A percentile compares a stretch with the other conserved stretches of the same genome.
These are phyloP conservation scores for Caenorhabditis uteleia DNA, from an alignment of 2,888 invertebrate species.

Conservation along the genomic window DNA sequence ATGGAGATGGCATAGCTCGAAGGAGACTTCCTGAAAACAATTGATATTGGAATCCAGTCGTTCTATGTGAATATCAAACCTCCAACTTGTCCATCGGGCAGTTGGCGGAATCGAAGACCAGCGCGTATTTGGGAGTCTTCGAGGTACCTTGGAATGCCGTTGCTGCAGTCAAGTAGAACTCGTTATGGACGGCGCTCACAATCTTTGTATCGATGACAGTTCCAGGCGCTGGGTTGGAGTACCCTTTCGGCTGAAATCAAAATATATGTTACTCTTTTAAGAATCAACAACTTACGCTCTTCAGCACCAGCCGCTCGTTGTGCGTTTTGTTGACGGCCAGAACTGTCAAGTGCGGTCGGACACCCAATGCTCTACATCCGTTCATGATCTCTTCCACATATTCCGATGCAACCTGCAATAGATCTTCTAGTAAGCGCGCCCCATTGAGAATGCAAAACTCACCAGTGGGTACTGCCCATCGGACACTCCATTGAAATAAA, in stretches of 20 bases:
- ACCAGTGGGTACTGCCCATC: slow-evolving; percentile 14
- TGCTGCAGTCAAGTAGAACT: slow-evolving; percentile 34
- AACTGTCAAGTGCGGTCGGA: background rate
- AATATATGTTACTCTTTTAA: no score
- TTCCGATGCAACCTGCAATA: no score
- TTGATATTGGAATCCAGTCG: no score
- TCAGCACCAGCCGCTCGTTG: background rate
- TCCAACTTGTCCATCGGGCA: slow-evolving; percentile 1
- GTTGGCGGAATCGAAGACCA: slow-evolving; percentile 4
- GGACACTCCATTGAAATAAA: slow-evolving; percentile 27
- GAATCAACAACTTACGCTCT: no score
- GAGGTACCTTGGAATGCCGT: slow-evolving; percentile 25
- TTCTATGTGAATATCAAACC: no score
- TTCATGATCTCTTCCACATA: slow-evolving; percentile 6
- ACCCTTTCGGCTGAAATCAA: no score
- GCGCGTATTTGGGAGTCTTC: slow-evolving; percentile 17
- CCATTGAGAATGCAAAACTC: no score
- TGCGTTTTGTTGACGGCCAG: background rate
- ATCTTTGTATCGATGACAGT: slow-evolving; percentile 17
- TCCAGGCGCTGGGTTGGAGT: no score
- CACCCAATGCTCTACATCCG: background rate
- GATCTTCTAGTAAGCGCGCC: no score
- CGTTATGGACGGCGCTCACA: slow-evolving; percentile 9
- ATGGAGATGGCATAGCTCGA: slow-evolving; percentile 14
- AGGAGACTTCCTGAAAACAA: slow-evolving; percentile 10